phyloP scores from a whole-genome alignment of 2,113 vertebrate species.

The Hippolais icterina region DNA sequence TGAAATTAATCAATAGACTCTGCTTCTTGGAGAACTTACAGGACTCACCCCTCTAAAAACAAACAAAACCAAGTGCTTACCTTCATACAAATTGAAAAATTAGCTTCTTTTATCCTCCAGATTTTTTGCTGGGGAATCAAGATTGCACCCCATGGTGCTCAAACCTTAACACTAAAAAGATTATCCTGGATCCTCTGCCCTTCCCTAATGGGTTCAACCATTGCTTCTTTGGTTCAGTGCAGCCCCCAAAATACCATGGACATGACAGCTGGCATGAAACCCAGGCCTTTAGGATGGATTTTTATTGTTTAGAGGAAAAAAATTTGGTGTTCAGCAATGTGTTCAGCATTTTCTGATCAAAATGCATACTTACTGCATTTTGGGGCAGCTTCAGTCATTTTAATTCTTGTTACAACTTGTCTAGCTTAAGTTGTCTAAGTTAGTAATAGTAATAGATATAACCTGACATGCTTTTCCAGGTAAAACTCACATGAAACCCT shows the following conservation, averaged over 20 bases:
- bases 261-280: not conserved
- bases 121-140: not conserved
- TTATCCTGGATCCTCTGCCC: not conserved
- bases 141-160: not conserved
- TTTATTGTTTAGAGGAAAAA: not conserved
- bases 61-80: not conserved
- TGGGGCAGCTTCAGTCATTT: not conserved
- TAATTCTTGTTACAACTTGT: not conserved
- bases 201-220: not conserved
- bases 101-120: not conserved
- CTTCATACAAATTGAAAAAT: not conserved
- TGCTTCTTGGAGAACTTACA: not conserved
- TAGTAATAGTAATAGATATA: not conserved
- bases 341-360: not conserved
- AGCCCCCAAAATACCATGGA: not conserved
- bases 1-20: not conserved
- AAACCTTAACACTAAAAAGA: not conserved
- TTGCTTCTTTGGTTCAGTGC: not conserved
- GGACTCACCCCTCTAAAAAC: not conserved
- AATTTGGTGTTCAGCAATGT: not conserved
- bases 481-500: not conserved
- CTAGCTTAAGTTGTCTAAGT: not conserved
- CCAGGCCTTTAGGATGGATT: not conserved
- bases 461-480: not conserved
- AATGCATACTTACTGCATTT: not conserved